Conservation (phyloP, 2,888 invertebrate genomes). For the Dryobotodes eremita region DNA sequence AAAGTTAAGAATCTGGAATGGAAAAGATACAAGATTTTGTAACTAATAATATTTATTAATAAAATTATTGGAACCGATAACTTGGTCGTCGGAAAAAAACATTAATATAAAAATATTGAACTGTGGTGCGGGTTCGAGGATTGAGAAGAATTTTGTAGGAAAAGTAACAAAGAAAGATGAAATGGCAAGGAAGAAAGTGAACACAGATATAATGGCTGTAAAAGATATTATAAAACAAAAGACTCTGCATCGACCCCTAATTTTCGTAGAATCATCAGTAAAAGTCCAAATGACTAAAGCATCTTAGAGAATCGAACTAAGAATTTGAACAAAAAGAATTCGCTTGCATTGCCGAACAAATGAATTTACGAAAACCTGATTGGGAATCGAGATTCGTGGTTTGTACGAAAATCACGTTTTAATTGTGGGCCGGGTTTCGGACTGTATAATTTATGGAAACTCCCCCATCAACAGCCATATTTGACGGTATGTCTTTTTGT, state of each 20-base stretch:
- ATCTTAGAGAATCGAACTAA: slow-evolving; percentile 41
- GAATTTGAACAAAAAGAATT: slow-evolving; percentile 55
- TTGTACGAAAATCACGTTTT: slow-evolving; percentile 51
- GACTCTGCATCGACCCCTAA: too few relatives aligned
- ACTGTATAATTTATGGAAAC: slow-evolving; percentile 57
- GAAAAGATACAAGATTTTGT: too few relatives aligned
- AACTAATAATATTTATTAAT: too few relatives aligned
- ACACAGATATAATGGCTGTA: not conserved
- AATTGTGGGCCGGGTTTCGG: slow-evolving; percentile 60
- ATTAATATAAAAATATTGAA: too few relatives aligned
- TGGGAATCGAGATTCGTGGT: slow-evolving; percentile 51
- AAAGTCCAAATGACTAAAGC: slow-evolving; percentile 17
- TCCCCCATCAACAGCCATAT: slow-evolving; percentile 60
- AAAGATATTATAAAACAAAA: not conserved
- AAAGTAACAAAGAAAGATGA: not conserved
- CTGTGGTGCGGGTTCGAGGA: too few relatives aligned
- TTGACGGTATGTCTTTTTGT: slow-evolving; percentile 39
- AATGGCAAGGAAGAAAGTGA: not conserved
- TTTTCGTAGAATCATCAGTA: slow-evolving; percentile 20
- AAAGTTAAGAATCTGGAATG: too few relatives aligned
- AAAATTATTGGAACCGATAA: too few relatives aligned
- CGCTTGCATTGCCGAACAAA: slow-evolving; percentile 42
- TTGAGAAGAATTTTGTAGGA: too few relatives aligned
- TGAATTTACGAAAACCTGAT: slow-evolving; percentile 62
- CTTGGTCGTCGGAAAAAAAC: too few relatives aligned